Evolutionary conservation across 2,888 invertebrate species (phyloP).

Genomic region (Pasiphila rectangulata): DNA sequence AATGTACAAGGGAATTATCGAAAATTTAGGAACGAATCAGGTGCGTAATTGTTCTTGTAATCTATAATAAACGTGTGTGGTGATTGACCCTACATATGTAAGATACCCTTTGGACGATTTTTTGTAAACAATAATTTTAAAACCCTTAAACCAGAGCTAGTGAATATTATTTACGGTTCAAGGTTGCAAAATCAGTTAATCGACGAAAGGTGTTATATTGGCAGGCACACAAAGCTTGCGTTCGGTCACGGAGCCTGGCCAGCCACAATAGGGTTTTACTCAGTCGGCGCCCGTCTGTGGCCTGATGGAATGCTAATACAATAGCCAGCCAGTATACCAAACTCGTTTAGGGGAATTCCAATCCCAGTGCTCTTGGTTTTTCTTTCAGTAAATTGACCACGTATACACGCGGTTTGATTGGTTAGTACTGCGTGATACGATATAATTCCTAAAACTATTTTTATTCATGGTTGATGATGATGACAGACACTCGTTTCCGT

Average conservation of each 20-base stretch:
- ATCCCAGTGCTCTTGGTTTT: constrained; percentile 15
- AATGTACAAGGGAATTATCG: no score
- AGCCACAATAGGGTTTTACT: constrained; percentile 50
- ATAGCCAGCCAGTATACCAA: constrained; percentile 31
- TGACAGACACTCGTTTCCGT: no score
- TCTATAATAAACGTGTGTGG: no score
- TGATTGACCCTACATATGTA: no score
- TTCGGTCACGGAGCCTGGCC: constrained; percentile 53
- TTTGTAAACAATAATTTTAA: no score
- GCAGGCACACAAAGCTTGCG: constrained; percentile 48
- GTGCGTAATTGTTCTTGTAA: no score
- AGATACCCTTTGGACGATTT: no score
- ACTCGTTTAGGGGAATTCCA: constrained; percentile 26
- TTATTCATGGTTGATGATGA: no score
- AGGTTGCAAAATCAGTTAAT: constrained; percentile 51
- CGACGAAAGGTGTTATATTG: constrained; percentile 63
- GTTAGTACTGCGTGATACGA: no score
- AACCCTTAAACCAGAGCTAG: not conserved
- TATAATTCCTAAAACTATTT: no score
- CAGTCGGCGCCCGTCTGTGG: constrained; percentile 30
- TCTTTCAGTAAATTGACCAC: constrained; percentile 9
- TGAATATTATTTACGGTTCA: not conserved
- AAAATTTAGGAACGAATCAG: no score
- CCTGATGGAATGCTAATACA: constrained; percentile 44
- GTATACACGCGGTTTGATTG: not conserved